Percentiles rank a stretch among this genome's conserved stretches.
Conservation (phyloP, 2,888 invertebrate genomes). For the Nomada goodeniana region DNA sequence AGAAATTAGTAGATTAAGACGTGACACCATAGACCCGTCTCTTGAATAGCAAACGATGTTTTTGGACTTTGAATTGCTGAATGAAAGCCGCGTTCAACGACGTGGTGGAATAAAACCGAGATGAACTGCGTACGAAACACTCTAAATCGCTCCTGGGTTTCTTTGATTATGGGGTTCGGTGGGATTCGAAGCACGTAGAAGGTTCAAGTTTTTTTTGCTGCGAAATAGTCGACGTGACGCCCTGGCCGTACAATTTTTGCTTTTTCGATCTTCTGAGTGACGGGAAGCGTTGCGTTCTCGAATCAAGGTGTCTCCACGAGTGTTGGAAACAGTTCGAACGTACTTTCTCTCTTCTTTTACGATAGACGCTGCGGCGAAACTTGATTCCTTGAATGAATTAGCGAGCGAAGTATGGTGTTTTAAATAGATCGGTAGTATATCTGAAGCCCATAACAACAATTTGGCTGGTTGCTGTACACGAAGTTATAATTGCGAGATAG, state of each 20-base stretch:
- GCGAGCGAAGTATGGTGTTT: not conserved
- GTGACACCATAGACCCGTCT: not conserved
- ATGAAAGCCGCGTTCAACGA: not conserved
- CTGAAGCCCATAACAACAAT: not conserved
- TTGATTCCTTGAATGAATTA: not conserved
- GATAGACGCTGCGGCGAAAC: not conserved
- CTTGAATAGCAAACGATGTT: not conserved
- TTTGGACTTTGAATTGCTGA: not conserved
- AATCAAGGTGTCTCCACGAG: not conserved
- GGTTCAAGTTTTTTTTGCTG: slow-evolving; percentile 14
- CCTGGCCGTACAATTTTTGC: slow-evolving; percentile 5
- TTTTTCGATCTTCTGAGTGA: not conserved
- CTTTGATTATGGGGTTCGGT: not conserved
- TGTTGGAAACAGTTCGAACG: not conserved
- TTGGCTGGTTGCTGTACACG: not conserved
- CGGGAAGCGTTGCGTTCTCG: not conserved
- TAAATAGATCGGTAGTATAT: not conserved
- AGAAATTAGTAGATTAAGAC: slow-evolving; percentile 48
- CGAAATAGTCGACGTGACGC: slow-evolving; percentile 9
- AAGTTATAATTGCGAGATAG: not conserved
- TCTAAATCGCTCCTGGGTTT: not conserved
- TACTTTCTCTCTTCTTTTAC: not conserved
- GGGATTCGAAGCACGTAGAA: not conserved
- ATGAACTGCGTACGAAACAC: not conserved
- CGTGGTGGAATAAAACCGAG: too few relatives aligned